A percentile compares a stretch with the other conserved stretches of the same genome.
phyloP scores from a whole-genome alignment of 2,888 invertebrate species.

The Amphiduros pacificus region DNA sequence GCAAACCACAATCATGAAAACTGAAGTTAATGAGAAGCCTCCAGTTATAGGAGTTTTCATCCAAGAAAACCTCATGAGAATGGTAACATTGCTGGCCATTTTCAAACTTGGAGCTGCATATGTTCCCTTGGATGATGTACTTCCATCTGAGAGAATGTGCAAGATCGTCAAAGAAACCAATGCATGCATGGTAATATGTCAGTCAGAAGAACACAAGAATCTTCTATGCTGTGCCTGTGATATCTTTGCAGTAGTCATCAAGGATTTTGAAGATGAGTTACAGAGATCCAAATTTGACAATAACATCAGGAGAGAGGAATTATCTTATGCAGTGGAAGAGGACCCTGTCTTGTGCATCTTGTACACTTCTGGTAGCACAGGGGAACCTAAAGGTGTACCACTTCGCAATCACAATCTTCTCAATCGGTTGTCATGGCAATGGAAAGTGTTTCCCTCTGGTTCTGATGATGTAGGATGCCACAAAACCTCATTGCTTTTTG shows the following conservation, averaged over 20 bases:
- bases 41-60: neutral
- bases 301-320: too few relatives aligned
- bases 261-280: neutral
- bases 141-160: neutral
- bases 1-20: too few relatives aligned
- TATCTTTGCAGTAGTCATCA: neutral
- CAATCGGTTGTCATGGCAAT: slow-evolving; percentile 85
- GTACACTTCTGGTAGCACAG: slow-evolving; percentile 88
- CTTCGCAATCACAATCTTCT: slow-evolving; percentile 71
- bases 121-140: neutral
- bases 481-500: slow-evolving; percentile 89
- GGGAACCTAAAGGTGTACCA: slow-evolving; percentile 82
- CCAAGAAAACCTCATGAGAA: neutral
- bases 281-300: too few relatives aligned
- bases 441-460: slow-evolving; percentile 76
- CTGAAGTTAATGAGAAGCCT: too few relatives aligned
- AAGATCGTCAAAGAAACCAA: neutral
- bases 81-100: neutral
- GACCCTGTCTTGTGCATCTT: slow-evolving; percentile 65
- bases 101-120: neutral
- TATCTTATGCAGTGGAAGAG: too few relatives aligned
- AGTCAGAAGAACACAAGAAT: neutral
- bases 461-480: slow-evolving; percentile 77
- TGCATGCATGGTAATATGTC: neutral
- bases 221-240: neutral